phyloP scores from a whole-genome alignment of 2,113 vertebrate species.

The Ictalurus punctatus region DNA sequence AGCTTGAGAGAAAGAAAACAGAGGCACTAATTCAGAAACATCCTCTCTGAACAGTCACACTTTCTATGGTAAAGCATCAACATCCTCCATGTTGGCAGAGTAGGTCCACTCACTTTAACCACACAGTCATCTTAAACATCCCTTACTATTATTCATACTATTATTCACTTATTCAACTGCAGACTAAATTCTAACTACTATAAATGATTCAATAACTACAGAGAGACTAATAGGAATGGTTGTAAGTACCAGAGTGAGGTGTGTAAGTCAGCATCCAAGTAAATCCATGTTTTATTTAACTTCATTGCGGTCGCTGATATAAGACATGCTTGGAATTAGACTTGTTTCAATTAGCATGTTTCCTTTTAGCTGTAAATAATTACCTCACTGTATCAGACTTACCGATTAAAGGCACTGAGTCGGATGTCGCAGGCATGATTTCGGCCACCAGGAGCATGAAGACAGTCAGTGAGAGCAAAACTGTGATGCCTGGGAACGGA shows the following conservation, averaged over 20 bases:
- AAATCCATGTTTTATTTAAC: neutral
- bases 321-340: neutral
- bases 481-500: constrained; percentile 84
- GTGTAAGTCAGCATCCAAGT: neutral
- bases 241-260: neutral
- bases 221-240: neutral
- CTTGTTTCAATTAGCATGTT: neutral
- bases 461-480: constrained; percentile 90
- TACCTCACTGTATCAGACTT: constrained; percentile 49
- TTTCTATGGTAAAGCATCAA: neutral
- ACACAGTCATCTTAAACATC: neutral
- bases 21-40: constrained; percentile 1
- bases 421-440: constrained; percentile 95
- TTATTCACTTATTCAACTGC: neutral
- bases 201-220: neutral
- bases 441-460: constrained; percentile 95
- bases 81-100: neutral
- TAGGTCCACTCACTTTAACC: neutral
- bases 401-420: constrained; percentile 95
- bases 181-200: neutral
- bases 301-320: neutral
- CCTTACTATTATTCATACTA: neutral
- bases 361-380: neutral
- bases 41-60: neutral
- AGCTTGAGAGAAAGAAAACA: constrained; percentile 70